Conservation (phyloP, 2,888 invertebrate genomes). For the Drosophila kokeensis region DNA sequence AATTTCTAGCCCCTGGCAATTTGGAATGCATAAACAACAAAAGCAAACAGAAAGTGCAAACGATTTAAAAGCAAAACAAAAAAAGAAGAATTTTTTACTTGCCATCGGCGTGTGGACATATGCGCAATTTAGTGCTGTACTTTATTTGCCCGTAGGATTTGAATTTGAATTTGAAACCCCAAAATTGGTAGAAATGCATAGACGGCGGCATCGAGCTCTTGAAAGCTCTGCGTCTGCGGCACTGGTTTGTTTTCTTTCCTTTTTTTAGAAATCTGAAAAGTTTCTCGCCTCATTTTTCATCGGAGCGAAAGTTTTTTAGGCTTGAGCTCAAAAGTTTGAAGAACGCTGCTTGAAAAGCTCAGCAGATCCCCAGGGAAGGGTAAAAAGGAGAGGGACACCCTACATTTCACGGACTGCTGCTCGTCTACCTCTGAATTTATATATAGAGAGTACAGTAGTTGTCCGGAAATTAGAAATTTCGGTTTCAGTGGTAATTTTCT, state of each 20-base stretch:
- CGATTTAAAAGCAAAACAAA: conserved; percentile 26
- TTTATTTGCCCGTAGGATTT: conserved; percentile 14
- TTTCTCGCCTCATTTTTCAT: conserved; percentile 55
- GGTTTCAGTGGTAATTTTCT: background rate
- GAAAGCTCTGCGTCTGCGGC: conserved; percentile 23
- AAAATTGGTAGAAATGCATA: conserved; percentile 9
- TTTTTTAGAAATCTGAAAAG: conserved; percentile 34
- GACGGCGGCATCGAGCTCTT: conserved; percentile 11
- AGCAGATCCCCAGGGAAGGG: conserved; percentile 1
- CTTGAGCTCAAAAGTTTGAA: conserved; percentile 46
- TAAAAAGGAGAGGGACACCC: background rate
- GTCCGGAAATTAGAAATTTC: background rate
- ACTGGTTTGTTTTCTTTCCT: conserved; percentile 10
- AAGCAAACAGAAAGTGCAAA: conserved; percentile 55
- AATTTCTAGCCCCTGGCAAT: conserved; percentile 55
- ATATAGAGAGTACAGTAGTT: background rate
- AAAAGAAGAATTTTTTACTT: conserved; percentile 14
- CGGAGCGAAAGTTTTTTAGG: conserved; percentile 33
- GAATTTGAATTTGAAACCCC: conserved; percentile 6
- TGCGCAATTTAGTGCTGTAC: conserved; percentile 27
- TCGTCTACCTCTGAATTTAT: background rate
- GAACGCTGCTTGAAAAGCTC: conserved; percentile 26
- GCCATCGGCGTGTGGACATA: conserved; percentile 29
- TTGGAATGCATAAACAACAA: conserved; percentile 57
- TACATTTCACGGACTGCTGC: conserved; percentile 2